Base-by-base conservation (phyloP, 2,113 vertebrate genomes). In the Aythya baeri region DNA sequence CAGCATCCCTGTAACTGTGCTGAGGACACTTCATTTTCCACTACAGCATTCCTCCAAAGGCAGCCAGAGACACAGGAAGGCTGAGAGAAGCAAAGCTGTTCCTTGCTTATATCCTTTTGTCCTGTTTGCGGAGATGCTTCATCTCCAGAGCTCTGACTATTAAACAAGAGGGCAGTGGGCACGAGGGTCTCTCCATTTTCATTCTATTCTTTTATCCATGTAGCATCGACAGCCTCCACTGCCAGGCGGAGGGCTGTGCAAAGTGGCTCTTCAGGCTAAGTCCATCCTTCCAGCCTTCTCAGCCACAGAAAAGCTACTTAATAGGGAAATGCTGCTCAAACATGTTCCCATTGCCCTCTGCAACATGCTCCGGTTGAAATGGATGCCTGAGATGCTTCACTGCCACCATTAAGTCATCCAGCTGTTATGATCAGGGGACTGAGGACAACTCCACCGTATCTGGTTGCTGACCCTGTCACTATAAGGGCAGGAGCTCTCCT, bases 61-160 rank as follows among this genome's bases (percentile, higher is more conserved):
- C 59, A 81, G 72, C 54, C 55, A 17, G 65, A 58, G 29, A 29
- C 73, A 54, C 0, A 8, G 1, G 32, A n/a, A 0, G 0, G 73
- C 23, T 7, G 36, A 82, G 23, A 73, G 76, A 34, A 52, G 57
- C 66, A 82, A 79, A 72, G 76, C 68, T 76, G 34, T 13, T 75
- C 72, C 80, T 49, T 27, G 31, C 41, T 75, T 44, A 59, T 76
- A 71, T 36, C 62, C 59, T 65, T 43, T 70, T 34, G 65, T n/a
- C 59, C 75, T 46, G 74, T 70, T 59, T 52, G 15, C 20, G 20
- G 52, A 79, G 67, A 36, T 63, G 43, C 65, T 82, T 78, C 63
- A 17, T 6, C 17, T 70, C 55, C 17, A 74, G 50, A 68, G 73
- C 88, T 74, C 0, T 50, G 68, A 13, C 68, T 73, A 50, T 16